These are phyloP conservation scores for Tetropium fuscum DNA, from an alignment of 2,888 invertebrate species.

Conservation along the genomic window DNA sequence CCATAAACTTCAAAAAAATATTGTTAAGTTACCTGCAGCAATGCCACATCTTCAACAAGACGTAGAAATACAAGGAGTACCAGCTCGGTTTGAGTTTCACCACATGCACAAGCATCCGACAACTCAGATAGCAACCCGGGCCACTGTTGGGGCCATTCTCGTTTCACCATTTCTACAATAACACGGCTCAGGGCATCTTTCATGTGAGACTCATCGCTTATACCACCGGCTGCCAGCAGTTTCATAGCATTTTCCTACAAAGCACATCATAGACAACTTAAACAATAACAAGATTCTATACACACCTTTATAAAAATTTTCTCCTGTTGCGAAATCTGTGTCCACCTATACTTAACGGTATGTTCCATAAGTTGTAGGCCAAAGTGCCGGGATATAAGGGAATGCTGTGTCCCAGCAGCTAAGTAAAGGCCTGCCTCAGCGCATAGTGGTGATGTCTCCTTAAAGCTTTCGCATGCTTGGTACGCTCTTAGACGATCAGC, in stretches of 20 bases:
- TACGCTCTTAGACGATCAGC: constrained; percentile 85
- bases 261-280: background rate
- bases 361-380: constrained; percentile 94
- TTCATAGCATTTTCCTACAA: constrained; percentile 88
- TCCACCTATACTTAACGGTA: constrained; percentile 94
- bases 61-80: constrained; percentile 90
- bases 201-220: constrained; percentile 80
- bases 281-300: no score
- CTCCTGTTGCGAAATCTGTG: constrained; percentile 86
- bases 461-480: constrained; percentile 86
- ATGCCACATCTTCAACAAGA: constrained; percentile 93
- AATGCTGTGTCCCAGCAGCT: constrained; percentile 80
- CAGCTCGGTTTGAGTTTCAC: constrained; percentile 90
- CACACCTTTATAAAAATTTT: constrained; percentile 88
- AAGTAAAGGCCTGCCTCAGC: constrained; percentile 88
- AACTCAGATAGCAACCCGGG: constrained; percentile 86
- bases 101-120: constrained; percentile 83
- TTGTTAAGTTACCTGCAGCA: constrained; percentile 75
- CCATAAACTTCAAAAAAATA: background rate
- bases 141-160: constrained; percentile 99
- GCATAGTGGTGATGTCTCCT: constrained; percentile 88
- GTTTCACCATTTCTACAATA: constrained; percentile 96
- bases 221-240: constrained; percentile 80
- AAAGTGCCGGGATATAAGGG: constrained; percentile 87
- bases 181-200: constrained; percentile 90